Conservation (phyloP, 2,797 vertebrate species). For the Cuculus canorus region DNA sequence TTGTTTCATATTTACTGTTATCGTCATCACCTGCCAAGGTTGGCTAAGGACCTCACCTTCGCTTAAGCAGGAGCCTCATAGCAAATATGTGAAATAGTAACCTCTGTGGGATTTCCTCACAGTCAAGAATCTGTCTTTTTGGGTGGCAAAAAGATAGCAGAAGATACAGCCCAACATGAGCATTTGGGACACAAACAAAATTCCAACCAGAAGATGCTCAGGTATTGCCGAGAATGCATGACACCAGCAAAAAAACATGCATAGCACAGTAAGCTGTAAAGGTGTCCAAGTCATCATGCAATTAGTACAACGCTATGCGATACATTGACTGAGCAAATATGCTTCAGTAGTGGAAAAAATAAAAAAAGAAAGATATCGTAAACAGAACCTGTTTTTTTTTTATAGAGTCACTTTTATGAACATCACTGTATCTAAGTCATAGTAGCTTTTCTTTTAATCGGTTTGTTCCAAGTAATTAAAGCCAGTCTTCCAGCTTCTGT, state of each 20-base stretch:
- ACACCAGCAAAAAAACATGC: background rate
- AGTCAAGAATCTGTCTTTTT: background rate
- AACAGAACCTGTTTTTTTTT: background rate
- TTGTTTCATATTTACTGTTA: conserved; percentile 16
- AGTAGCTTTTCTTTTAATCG: conserved; percentile 40
- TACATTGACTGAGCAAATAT: background rate
- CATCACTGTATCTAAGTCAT: background rate
- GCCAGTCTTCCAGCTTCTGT: conserved; percentile 1
- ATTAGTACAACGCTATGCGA: background rate
- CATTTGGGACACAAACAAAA: background rate
- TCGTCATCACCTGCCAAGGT: background rate
- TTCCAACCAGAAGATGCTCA: background rate
- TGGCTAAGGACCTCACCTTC: background rate
- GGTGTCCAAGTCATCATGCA: background rate
- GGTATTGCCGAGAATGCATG: background rate
- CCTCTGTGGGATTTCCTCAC: background rate
- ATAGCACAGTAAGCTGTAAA: background rate
- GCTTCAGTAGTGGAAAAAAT: background rate
- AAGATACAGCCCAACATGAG: background rate
- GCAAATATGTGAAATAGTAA: background rate
- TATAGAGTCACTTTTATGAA: background rate
- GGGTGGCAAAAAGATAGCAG: background rate
- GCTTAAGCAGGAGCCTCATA: background rate
- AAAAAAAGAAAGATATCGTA: background rate
- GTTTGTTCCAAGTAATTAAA: conserved; percentile 39